Evolutionary conservation across 1,140 invertebrate genomes (phyloP).

Genomic region (Drosophila bipectinata): DNA sequence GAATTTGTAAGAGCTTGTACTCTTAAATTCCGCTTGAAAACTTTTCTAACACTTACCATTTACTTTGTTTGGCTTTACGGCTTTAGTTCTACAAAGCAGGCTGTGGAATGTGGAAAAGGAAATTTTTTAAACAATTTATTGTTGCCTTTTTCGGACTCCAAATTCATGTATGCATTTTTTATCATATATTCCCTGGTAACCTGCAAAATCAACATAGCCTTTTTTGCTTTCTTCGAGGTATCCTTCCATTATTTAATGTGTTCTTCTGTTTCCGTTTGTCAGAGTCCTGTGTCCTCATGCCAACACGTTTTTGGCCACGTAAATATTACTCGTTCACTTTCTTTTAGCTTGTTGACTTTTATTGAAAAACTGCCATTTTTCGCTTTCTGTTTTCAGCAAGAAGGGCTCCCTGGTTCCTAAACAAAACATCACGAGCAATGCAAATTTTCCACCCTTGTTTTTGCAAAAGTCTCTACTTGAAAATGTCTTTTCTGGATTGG

Average conservation of each 20-base stretch:
- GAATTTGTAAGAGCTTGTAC: constrained; percentile 4
- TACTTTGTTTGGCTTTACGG: background rate
- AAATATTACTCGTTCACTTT: constrained; percentile 52
- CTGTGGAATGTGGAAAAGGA: too few relatives aligned
- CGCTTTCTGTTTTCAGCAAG: constrained; percentile 8
- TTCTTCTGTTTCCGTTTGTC: constrained; percentile 5
- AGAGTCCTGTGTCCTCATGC: constrained; percentile 17
- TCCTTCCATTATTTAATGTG: background rate
- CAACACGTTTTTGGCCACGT: constrained; percentile 40
- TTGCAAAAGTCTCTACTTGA: background rate
- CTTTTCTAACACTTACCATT: background rate
- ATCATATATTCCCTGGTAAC: too few relatives aligned
- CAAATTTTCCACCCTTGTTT: constrained; percentile 31
- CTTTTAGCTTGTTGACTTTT: constrained; percentile 63
- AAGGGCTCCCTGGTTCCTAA: constrained; percentile 9
- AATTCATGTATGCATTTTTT: too few relatives aligned
- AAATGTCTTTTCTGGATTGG: constrained; percentile 18
- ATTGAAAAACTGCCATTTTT: constrained; percentile 64
- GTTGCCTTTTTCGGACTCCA: too few relatives aligned
- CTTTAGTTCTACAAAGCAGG: background rate
- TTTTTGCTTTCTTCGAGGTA: background rate
- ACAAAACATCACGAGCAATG: constrained; percentile 23
- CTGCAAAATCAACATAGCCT: background rate
- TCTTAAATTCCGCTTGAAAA: constrained; percentile 6
- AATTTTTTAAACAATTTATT: too few relatives aligned